phyloP scores from a whole-genome alignment of 2,113 vertebrate species.

The Pachyramphus minor region DNA sequence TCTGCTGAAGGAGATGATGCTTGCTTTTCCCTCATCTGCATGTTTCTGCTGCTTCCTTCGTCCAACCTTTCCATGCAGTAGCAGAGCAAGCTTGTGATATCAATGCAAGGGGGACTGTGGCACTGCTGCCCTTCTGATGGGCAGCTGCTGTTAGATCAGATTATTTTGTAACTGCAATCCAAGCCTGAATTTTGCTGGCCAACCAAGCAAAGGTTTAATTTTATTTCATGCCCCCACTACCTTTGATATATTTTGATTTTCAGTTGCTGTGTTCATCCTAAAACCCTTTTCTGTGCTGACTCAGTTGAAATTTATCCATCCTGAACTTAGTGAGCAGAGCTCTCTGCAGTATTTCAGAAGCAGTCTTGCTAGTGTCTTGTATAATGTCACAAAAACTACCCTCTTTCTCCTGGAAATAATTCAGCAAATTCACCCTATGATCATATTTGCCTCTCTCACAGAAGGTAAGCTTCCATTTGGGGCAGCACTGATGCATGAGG shows the following conservation, averaged over 20 bases:
- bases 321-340: neutral
- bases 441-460: neutral
- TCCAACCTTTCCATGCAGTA: fast-evolving
- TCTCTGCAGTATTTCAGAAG: neutral
- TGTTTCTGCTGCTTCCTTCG: neutral
- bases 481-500: neutral
- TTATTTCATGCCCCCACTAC: neutral
- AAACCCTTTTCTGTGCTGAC: neutral
- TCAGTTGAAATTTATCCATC: neutral
- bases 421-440: neutral
- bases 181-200: neutral
- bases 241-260: neutral
- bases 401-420: neutral
- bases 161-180: neutral
- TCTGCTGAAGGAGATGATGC: neutral
- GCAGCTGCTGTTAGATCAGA: neutral
- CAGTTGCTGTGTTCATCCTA: neutral
- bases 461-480: neutral
- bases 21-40: neutral
- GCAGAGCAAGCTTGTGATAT: neutral
- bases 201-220: neutral
- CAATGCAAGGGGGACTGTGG: fast-evolving
- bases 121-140: neutral
- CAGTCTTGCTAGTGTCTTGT: neutral
- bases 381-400: neutral